Base-by-base conservation (phyloP, 2,113 vertebrate species). In the Danionella cerebrum region DNA sequence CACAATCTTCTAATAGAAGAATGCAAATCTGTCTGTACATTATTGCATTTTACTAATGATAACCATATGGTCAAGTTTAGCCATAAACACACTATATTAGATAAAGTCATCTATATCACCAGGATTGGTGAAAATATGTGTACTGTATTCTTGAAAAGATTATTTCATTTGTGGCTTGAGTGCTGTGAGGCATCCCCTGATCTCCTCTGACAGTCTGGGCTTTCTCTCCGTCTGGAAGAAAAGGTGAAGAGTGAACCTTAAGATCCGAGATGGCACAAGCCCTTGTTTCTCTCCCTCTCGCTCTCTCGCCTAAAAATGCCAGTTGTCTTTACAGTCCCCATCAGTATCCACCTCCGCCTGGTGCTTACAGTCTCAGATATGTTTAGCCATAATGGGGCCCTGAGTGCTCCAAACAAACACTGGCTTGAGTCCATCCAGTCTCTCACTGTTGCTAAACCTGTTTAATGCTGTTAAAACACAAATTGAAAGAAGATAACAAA, bases 191-290 rank as follows among this genome's bases (percentile, higher is more conserved):
- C 60, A 45, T 41, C 33, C 54, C 24, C 11, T 67, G 68, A 75
- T 67, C 25, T 19, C 11, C 42, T 68, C 48, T 75, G 73, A 71
- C 73, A 75, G 57, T 10, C 24, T 44, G 52, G 2, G 38, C 27
- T 35, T 75, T 24, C 19, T 54, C 41, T 63, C 41, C 12, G 68
- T 68, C 68, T 63, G 73, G 12, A 25, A 71, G 63, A 67, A 75
- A 75, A 75, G 63, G 63, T 75, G 73, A 75, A 62, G 33, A 54
- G 67, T 24, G 65, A 67, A 74, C 6, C 14, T 52, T 53, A 74
- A 71, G 64, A 63, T 71, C 68, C 67, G 25, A 55, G 63, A 50
- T 27, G 13, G 33, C 8, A 9, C 38, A 16, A 54, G 39, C 3
- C n/a, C 63, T 42, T 57, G 63, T 67, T 70, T 29, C 54, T 48